Base-by-base conservation (phyloP, 2,797 vertebrate species). In the Channallabes apus region DNA sequence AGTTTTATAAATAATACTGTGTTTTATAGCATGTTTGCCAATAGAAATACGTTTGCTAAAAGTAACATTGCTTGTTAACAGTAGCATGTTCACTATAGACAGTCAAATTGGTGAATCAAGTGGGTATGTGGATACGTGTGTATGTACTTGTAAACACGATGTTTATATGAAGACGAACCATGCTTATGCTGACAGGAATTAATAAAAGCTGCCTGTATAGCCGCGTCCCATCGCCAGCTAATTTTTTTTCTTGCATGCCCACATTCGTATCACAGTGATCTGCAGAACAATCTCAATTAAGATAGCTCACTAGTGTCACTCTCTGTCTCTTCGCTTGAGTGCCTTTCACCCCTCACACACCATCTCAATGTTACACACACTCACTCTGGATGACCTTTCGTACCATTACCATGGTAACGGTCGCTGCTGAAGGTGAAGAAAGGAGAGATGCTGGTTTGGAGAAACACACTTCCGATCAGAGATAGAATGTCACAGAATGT, bases 331-430 rank as follows among this genome's bases (percentile, higher is more conserved):
- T 6, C 24, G 3, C 3, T 15, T 72, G 22, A 46, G 41, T 27
- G 24, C 29, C 24, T 75, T 27, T 54, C 24, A 51, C 46, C 24
- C 71, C 71, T 46, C n/a, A 54, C 51, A 32, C n/a, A 17, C n/a
- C 54, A 51, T 54, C 41, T 7, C 14, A 2, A 5, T 73, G 41
- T 51, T 41, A 75, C 24, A 15, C 38, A 75, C 24, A 15, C 38
- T 54, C 2, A 1, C 29, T 41, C 32, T 62, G 32, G 1, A 46
- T 46, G 77, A 77, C 75, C 75, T 77, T 77, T 77, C 75, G 9
- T 62, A 35, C 88, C 88, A 93, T 94, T 94, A 91, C 94, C 93
- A 89, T 92, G 92, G 92, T 87, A 93, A 95, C 79, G 61, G 87
- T 38, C 59, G 0, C 32, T 80, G 38, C 24, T 79, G 32, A 22